Conservation (phyloP, 1,140 invertebrate species). For the Dreissena polymorpha region DNA sequence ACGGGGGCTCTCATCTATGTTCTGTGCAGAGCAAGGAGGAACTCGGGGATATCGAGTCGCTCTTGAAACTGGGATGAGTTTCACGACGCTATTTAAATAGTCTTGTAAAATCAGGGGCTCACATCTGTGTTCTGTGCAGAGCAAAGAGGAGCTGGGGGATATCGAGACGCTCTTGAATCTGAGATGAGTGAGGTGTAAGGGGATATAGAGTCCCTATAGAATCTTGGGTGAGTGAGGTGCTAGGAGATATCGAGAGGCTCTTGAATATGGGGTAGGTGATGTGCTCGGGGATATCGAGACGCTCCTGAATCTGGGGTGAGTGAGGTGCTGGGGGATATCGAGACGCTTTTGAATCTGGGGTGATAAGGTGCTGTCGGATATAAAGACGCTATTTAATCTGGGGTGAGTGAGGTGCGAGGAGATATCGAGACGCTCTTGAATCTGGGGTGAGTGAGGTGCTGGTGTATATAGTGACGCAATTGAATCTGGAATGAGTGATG, state of each 20-base stretch:
- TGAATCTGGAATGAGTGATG: not conserved
- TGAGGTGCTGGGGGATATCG: too few species aligned
- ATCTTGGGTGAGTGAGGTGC: slow-evolving; percentile 59
- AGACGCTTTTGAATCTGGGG: too few species aligned
- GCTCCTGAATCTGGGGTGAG: too few species aligned
- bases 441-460: too few species aligned
- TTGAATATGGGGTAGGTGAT: slow-evolving; percentile 55
- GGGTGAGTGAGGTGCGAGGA: too few species aligned
- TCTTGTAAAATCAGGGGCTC: too few species aligned
- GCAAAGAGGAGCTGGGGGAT: too few species aligned
- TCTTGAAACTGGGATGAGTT: slow-evolving; percentile 56
- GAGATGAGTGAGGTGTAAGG: slow-evolving; percentile 71
- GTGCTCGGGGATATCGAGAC: too few species aligned
- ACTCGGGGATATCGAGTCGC: slow-evolving; percentile 74
- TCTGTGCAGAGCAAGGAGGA: slow-evolving; percentile 69
- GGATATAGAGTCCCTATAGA: slow-evolving; percentile 72
- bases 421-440: slow-evolving; percentile 45
- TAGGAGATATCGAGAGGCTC: slow-evolving; percentile 74
- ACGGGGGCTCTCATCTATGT: slow-evolving; percentile 69
- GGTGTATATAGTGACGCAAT: not conserved
- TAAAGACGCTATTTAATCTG: too few species aligned
- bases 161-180: too few species aligned
- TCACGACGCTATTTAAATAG: too few species aligned
- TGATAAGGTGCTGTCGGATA: not conserved
- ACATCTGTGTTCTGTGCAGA: too few species aligned